A percentile compares a stretch with the other conserved stretches of the same genome.
phyloP scores from a whole-genome alignment of 2,113 vertebrate genomes.

The Xenopus borealis region DNA sequence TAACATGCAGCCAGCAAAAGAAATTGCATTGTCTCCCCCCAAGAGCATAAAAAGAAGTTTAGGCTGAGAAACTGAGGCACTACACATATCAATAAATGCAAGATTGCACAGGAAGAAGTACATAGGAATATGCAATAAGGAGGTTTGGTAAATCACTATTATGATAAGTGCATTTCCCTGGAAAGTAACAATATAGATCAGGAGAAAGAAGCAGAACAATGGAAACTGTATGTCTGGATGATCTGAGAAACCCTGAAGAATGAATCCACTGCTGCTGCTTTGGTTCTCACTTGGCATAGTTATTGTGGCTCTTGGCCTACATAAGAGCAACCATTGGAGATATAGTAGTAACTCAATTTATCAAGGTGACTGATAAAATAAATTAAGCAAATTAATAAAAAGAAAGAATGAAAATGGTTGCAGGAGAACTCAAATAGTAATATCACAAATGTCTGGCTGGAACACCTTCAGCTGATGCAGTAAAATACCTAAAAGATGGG shows the following conservation, averaged over 20 bases:
- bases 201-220: constrained; percentile 38
- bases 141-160: constrained; percentile 21
- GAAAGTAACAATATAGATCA: constrained; percentile 37
- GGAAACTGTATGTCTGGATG: constrained; percentile 18
- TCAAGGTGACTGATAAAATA: no score
- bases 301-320: no score
- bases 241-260: constrained; percentile 39
- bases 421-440: no score
- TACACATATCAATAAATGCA: neutral
- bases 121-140: neutral
- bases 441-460: no score
- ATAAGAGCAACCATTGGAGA: no score
- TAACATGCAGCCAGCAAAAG: constrained; percentile 9
- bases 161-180: constrained; percentile 23
- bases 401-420: no score
- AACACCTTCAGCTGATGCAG: no score
- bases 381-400: no score
- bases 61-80: constrained; percentile 19
- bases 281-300: no score
- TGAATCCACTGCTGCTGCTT: constrained; percentile 16
- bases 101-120: no score
- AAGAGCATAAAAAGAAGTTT: constrained; percentile 37
- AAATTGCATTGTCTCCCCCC: constrained; percentile 33
- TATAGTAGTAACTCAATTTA: no score
- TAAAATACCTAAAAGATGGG: no score